Evolutionary conservation across 2,888 invertebrate genomes (phyloP), one percentile per base, ranked within the genome.

Genomic region (Rhyacophila evoluta): DNA sequence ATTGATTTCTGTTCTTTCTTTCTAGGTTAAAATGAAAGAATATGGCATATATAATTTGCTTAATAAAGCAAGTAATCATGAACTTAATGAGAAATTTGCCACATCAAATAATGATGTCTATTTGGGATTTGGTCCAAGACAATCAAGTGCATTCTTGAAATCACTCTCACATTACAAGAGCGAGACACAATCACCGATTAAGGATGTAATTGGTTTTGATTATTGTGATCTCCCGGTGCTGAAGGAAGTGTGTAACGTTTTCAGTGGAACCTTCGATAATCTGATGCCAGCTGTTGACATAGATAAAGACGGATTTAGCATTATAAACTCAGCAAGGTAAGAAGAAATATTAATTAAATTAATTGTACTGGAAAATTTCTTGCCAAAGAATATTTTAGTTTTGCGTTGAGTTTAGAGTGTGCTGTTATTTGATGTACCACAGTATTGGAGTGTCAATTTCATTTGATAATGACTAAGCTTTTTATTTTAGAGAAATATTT

Each of bases 251-350:
- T 86, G 86, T 75, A 82, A 83, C 28, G 82, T 84, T 28, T 82
- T 86, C 55, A 82, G 83, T n/a, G 83, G 84, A 37, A 84, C 83
- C 4, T 84, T 83, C 78, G 82, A 79, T 6, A 79, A 82, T 0
- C 81, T 85, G 72, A 80, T 82, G 15, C 85, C 86, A 6, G 84
- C 83, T 10, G 81, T 83, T 29, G 86, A 86, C 82, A 81, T 83
- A 36, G 86, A 86, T 79, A 81, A 81, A 19, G 86, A 86, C 78
- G 83, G 84, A 33, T 85, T 85, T 75, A 85, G 86, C 72, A 79
- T 84, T 33, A 77, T 85, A 12, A 74, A 72, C 68, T 76, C 82
- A 33, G 84, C 83, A 37, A 83, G 83, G 85, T 85, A 82, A 75
- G 78, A 74, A n/a, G n/a, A n/a, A n/a, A n/a, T n/a, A n/a, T n/a